Evolutionary conservation across 64 coral and sea anemone genomes (phyloP), one percentile per base, ranked within the genome.

Genomic region (Platygyra sinensis): DNA sequence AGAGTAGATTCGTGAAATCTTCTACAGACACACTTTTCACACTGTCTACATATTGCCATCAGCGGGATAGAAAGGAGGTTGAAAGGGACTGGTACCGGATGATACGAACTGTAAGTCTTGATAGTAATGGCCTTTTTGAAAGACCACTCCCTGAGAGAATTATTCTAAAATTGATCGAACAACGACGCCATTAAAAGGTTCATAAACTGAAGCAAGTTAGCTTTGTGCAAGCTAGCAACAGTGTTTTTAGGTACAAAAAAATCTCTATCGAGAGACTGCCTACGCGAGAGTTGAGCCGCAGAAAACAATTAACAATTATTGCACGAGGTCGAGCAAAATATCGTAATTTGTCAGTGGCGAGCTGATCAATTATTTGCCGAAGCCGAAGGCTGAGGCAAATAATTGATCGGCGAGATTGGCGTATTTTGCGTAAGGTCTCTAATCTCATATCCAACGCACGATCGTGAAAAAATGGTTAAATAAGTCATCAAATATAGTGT

Each of bases 31-130:
- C 25, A 18, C 27, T 17, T 12, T 16, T 24, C 28, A 62, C 78
- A 80, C 29, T 31, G 78, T 30, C 30, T 62, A 27, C 78, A 80
- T 17, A 80, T 15, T 33, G n/a, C 52, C n/a, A 80, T 18, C 5
- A 62, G 27, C 17, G 54, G 28, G 32, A 92, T 38, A 57, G 83
- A 54, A 0, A 87, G 5, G 30, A 92, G 25, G 22, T 92, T 92
- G 62, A 92, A 87, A n/a, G 90, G 90, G 15, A 87, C 90, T 57
- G 84, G 82, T 30, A 92, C 83, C 0, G 90, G 90, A 19, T 92
- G 90, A 61, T 87, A 87, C 0, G 31, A 64, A 25, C 57, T 55
- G 60, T 92, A 92, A 50, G 83, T 78, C 24, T 74, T 72, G 22
- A 92, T 79, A 9, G 83, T 92, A 20, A 55, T 92, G 16, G 90